Conservation (phyloP, 2,797 vertebrate species). For the Rhynchonycteris naso region DNA sequence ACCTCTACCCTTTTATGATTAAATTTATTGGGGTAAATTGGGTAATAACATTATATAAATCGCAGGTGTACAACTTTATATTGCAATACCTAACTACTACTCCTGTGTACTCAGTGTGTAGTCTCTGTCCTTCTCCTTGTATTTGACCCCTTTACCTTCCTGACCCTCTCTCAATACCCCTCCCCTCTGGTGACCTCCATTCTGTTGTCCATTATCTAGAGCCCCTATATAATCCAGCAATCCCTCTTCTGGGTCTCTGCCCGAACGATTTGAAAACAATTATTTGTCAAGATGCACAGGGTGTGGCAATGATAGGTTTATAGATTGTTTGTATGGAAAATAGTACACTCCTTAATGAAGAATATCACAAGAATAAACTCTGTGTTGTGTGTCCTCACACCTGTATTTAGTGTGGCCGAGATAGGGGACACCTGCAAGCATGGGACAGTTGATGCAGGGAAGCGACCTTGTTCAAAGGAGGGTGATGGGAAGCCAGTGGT, state of each 20-base stretch:
- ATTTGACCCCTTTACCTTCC: background rate
- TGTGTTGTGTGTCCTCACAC: background rate
- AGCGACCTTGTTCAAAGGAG: background rate
- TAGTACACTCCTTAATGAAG: background rate
- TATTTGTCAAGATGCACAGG: background rate
- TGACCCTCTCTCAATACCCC: background rate
- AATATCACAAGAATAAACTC: background rate
- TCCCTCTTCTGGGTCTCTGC: background rate
- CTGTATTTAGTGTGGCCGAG: background rate
- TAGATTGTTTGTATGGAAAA: background rate
- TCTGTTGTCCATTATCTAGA: background rate
- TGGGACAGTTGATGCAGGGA: background rate
- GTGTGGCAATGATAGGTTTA: background rate
- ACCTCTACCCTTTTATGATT: background rate
- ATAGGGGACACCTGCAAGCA: rapidly evolving
- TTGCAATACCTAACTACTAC: background rate
- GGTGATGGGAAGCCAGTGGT: rapidly evolving
- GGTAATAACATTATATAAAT: background rate
- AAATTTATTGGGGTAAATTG: background rate
- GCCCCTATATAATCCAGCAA: background rate
- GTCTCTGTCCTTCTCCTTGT: background rate
- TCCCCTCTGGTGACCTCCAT: no score
- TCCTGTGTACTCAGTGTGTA: no score
- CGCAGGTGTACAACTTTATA: background rate
- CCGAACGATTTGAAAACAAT: background rate